Evolutionary conservation across 2,888 invertebrate genomes (phyloP).

Genomic region (Archips crataeganus): DNA sequence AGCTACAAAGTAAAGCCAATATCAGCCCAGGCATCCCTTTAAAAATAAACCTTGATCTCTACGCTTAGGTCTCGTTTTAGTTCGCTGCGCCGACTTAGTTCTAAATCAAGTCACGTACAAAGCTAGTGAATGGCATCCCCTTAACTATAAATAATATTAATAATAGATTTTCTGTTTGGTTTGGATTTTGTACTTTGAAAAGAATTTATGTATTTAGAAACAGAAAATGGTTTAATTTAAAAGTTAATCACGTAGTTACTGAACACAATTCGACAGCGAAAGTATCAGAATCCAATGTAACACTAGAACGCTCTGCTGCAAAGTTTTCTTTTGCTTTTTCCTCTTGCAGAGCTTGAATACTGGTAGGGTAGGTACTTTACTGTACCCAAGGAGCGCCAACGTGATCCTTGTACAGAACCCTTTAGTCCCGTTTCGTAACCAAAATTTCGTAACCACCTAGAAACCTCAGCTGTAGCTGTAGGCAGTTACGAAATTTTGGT

Average conservation of each 20-base stretch:
- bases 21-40: slow-evolving; percentile 9
- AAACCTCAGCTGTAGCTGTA: too few relatives aligned
- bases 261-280: too few relatives aligned
- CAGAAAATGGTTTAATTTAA: neutral
- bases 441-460: too few relatives aligned
- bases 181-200: slow-evolving; percentile 19
- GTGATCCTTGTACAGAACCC: too few relatives aligned
- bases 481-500: too few relatives aligned
- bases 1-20: slow-evolving; percentile 41
- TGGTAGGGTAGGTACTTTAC: too few relatives aligned
- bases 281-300: too few relatives aligned
- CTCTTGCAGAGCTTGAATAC: too few relatives aligned
- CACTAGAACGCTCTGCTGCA: too few relatives aligned
- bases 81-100: slow-evolving; percentile 13
- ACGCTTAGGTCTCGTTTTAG: neutral
- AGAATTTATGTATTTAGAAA: neutral
- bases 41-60: slow-evolving; percentile 23
- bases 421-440: too few relatives aligned
- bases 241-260: neutral
- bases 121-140: slow-evolving; percentile 31
- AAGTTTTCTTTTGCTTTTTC: too few relatives aligned
- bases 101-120: slow-evolving; percentile 34
- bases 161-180: slow-evolving; percentile 32
- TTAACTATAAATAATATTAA: slow-evolving; percentile 38
- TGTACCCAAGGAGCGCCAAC: too few relatives aligned